These are phyloP conservation scores for Drosophila incognita DNA, from an alignment of 2,888 invertebrate species.

Conservation along the genomic window DNA sequence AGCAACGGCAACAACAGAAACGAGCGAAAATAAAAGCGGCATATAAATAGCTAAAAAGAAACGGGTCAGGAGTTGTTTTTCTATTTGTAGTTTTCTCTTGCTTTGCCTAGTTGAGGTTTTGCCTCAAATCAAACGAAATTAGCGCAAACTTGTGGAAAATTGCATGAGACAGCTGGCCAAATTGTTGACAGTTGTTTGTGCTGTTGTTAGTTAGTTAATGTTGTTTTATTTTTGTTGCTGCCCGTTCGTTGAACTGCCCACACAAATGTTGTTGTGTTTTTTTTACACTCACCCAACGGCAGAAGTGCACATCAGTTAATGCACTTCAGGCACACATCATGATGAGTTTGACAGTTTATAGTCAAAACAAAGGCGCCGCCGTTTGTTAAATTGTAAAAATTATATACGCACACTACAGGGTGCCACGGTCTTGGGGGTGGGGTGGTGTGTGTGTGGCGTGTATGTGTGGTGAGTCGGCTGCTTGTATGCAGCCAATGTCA, in stretches of 20 bases:
- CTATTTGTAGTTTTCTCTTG: slow-evolving; percentile 43
- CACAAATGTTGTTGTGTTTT: slow-evolving; percentile 9
- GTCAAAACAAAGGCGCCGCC: slow-evolving; percentile 78
- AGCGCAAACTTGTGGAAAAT: slow-evolving; percentile 62
- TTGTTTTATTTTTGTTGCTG: slow-evolving; percentile 18
- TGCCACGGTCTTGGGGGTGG: slow-evolving; percentile 3
- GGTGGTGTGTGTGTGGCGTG: slow-evolving; percentile 4
- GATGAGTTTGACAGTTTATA: slow-evolving; percentile 69
- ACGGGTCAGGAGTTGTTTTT: slow-evolving; percentile 65
- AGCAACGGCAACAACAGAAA: slow-evolving; percentile 33
- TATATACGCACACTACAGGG: slow-evolving; percentile 5
- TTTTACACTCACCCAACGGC: slow-evolving; percentile 13
- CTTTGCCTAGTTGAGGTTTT: slow-evolving; percentile 48
- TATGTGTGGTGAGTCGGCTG: slow-evolving; percentile 28
- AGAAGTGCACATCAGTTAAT: slow-evolving; percentile 33
- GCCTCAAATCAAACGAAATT: slow-evolving; percentile 62
- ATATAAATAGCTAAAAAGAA: slow-evolving; percentile 67
- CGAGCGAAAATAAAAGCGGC: slow-evolving; percentile 43
- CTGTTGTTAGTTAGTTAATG: slow-evolving; percentile 6
- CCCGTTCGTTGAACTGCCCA: slow-evolving; percentile 44
- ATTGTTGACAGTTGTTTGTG: slow-evolving; percentile 41
- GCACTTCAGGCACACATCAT: slow-evolving; percentile 54
- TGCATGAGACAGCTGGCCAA: slow-evolving; percentile 50
- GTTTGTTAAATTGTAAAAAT: slow-evolving; percentile 58
- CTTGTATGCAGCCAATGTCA: slow-evolving; percentile 64